Base-by-base conservation (phyloP, 1,140 invertebrate genomes). In the Platyscapa corneri region DNA sequence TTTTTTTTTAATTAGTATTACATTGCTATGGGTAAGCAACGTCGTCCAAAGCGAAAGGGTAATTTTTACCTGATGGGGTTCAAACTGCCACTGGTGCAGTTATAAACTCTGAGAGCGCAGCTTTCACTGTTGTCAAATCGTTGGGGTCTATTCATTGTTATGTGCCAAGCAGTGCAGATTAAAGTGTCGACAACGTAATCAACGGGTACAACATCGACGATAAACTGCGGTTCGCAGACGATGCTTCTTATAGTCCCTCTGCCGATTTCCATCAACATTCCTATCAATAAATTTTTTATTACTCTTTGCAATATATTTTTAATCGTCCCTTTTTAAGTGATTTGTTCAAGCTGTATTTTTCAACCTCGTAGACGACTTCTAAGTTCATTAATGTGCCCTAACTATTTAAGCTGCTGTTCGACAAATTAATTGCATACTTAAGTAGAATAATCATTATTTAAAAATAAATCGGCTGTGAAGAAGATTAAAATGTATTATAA, bases 181-280 rank as follows among this genome's bases (percentile, higher is more conserved):
- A 99, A 95, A 16, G 96, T 96, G 91, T 98, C 98, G 37, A 97
- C 96, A 7, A 98, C 97, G 89, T 97, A 95, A 91, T 99, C 98
- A 0, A 99, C 97, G 0, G 98, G 98, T 12, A 99, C 96, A 16
- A 99, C 93, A 89, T 99, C 98, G 34, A 98, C 96, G 27, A 95
- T 94, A 49, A 95, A 94, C 67, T 95, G 92, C 65, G 95, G 93
- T 65, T 97, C 94, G 83, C 97, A 97, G 42, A 97, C 95, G 85
- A 98, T 97, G 30, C 96, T 97, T 86, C 97, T 95, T 46, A 98
- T 95, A 0, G 97, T 96, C 0, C 98, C 98, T 89, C 97, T 96
- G 20, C 97, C 96, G 85, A 97, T 96, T 92, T 97, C 96, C 95
- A 97, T 96, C 91, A 97, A 95, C 46, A 97, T 95, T 32, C 95